A percentile compares a stretch with the other conserved stretches of the same genome.
These are phyloP conservation scores for Kryptopterus vitreolus DNA, from an alignment of 2,797 vertebrate genomes.

Conservation along the genomic window DNA sequence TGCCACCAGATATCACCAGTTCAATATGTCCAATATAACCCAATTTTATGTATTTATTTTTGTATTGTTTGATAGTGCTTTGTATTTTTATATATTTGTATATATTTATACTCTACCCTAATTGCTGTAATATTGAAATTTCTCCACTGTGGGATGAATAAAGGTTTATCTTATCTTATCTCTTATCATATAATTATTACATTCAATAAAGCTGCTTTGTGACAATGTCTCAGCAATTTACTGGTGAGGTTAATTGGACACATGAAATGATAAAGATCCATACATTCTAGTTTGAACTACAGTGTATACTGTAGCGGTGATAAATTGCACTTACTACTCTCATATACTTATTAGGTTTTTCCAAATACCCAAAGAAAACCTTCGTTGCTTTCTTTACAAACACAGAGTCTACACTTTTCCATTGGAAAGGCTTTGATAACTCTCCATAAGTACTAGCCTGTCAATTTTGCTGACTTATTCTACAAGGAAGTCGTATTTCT, in stretches of 20 bases:
- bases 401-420: background rate
- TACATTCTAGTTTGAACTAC: background rate
- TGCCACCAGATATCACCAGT: too few relatives aligned
- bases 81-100: too few relatives aligned
- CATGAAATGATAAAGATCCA: background rate
- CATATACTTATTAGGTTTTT: background rate
- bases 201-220: too few relatives aligned
- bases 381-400: conserved; percentile 28
- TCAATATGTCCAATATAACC: too few relatives aligned
- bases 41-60: too few relatives aligned
- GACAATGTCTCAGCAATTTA: background rate
- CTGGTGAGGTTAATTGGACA: background rate
- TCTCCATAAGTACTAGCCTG: conserved; percentile 14
- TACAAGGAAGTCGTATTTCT: conserved; percentile 16
- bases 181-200: too few relatives aligned
- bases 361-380: background rate
- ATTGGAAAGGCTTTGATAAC: background rate
- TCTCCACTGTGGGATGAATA: too few relatives aligned
- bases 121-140: too few relatives aligned
- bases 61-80: too few relatives aligned
- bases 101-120: too few relatives aligned
- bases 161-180: too few relatives aligned
- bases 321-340: background rate
- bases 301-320: too few relatives aligned
- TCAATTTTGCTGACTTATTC: conserved; percentile 27